Evolutionary conservation across 2,797 vertebrate genomes (phyloP).

Genomic region (Cynopterus sphinx): DNA sequence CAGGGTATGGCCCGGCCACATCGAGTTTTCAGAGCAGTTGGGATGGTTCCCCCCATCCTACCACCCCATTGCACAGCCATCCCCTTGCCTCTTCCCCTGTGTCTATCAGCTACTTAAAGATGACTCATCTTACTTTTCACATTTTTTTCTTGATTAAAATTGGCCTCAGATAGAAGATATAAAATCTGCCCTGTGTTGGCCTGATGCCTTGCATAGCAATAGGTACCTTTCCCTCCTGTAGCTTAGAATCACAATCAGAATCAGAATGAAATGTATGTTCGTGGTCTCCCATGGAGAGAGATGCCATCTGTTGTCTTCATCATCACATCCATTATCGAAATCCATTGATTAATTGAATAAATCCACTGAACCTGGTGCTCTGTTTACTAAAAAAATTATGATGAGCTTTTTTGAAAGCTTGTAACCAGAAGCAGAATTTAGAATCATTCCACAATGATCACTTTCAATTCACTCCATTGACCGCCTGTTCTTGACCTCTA

Average conservation of each 20-base stretch:
- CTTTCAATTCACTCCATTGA: neutral
- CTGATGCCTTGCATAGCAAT: neutral
- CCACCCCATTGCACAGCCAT: neutral
- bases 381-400: neutral
- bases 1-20: neutral
- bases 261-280: neutral
- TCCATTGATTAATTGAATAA: neutral
- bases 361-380: neutral
- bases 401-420: neutral
- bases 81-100: neutral
- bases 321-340: neutral
- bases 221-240: neutral
- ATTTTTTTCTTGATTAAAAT: neutral
- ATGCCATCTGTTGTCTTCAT: conserved; percentile 24
- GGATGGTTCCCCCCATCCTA: neutral
- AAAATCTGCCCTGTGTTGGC: neutral
- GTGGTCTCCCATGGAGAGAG: neutral
- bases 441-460: neutral
- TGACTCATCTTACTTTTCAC: neutral
- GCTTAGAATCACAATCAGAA: neutral
- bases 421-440: neutral
- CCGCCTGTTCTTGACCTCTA: neutral
- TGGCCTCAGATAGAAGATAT: neutral
- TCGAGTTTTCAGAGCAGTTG: neutral
- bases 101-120: neutral